phyloP scores from a whole-genome alignment of 1,140 invertebrate species.

The Vanessa atalanta region DNA sequence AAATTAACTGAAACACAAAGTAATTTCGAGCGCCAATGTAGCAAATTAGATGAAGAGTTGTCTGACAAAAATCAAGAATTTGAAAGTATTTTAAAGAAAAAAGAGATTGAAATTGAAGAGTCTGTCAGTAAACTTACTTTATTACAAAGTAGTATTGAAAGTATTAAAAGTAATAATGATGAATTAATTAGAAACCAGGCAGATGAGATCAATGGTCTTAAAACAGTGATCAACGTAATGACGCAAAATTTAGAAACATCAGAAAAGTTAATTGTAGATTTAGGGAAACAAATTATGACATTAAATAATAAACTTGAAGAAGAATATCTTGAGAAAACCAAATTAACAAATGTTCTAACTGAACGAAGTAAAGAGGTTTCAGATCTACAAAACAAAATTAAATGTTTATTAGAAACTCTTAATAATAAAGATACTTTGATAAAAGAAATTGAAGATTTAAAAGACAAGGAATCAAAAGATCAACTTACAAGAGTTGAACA shows the following conservation, averaged over 20 bases:
- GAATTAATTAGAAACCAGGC: conserved; percentile 36
- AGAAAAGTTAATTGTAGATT: background rate
- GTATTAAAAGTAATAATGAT: conserved; percentile 45
- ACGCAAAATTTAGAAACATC: conserved; percentile 18
- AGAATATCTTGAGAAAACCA: conserved; percentile 2
- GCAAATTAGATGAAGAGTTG: conserved; percentile 49
- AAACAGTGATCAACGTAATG: conserved; percentile 19
- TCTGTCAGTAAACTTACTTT: conserved; percentile 46
- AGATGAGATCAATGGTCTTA: conserved; percentile 36
- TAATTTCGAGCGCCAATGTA: conserved; percentile 45
- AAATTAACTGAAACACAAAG: conserved; percentile 52
- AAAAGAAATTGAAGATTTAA: conserved; percentile 28
- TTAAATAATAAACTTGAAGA: conserved; percentile 1
- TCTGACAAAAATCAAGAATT: conserved; percentile 49
- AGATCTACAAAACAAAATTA: conserved; percentile 30
- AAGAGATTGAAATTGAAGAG: conserved; percentile 57
- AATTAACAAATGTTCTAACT: conserved; percentile 3
- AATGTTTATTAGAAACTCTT: conserved; percentile 22
- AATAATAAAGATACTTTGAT: conserved; percentile 33
- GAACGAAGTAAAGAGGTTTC: background rate
- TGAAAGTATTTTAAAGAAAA: conserved; percentile 45
- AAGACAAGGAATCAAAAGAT: conserved; percentile 37
- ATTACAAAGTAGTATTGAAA: conserved; percentile 50
- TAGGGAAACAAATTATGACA: background rate
- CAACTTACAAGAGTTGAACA: conserved; percentile 38